These are phyloP conservation scores for Euthynnus affinis DNA, from an alignment of 2,797 vertebrate species.

Conservation along the genomic window DNA sequence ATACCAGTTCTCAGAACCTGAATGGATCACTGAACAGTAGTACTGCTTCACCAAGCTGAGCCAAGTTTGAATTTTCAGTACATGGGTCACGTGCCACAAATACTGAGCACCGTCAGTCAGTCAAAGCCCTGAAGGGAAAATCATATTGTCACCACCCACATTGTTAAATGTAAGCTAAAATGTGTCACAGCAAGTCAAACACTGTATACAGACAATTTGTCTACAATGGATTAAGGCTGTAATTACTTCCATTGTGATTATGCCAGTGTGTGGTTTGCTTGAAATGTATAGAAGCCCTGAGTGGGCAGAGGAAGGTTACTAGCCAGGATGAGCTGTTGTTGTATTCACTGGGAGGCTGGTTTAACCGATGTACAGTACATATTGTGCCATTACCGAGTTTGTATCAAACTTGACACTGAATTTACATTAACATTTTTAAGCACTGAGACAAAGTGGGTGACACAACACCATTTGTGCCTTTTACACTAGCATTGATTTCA, in stretches of 20 bases:
- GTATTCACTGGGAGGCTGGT: conserved; percentile 12
- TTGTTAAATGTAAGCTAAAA: conserved; percentile 42
- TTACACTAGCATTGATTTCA: too few relatives aligned
- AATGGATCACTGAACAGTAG: conserved; percentile 33
- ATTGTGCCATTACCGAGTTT: background rate
- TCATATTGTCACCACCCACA: conserved; percentile 18
- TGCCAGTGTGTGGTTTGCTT: conserved; percentile 27
- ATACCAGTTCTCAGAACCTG: conserved; percentile 20
- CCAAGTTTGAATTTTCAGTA: conserved; percentile 32
- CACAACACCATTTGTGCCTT: too few relatives aligned
- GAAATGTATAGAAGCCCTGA: conserved; percentile 18
- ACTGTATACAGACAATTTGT: conserved; percentile 37
- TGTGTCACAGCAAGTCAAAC: conserved; percentile 49
- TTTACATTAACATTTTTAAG: background rate
- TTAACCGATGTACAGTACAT: conserved; percentile 3
- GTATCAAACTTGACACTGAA: background rate
- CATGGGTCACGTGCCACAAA: conserved; percentile 13
- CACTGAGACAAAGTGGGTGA: too few relatives aligned
- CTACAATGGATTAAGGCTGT: conserved; percentile 33
- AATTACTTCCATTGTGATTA: conserved; percentile 42
- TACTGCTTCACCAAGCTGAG: background rate
- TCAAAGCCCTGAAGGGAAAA: conserved; percentile 22
- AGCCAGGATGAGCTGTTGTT: conserved; percentile 1
- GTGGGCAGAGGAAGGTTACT: conserved; percentile 5
- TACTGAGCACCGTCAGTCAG: conserved; percentile 14